Evolutionary conservation across 1,140 invertebrate species (phyloP), one percentile per base, ranked within the genome.

Genomic region (Cydia fagiglandana): DNA sequence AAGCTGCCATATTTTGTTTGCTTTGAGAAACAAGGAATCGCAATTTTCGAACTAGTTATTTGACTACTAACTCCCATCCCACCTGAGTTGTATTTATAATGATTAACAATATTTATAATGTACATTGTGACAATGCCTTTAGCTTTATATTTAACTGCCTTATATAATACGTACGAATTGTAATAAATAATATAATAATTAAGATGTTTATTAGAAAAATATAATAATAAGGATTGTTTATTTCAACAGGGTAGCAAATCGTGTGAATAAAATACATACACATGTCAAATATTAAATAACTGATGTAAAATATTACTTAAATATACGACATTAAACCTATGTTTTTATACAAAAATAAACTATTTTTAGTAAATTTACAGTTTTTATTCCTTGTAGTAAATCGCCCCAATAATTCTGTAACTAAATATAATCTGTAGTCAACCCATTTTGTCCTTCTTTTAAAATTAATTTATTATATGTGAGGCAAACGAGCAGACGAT

Each of bases 301-400:
- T 7, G 56, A 61, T 61, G 20, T 24, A 61, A 61, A 61, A 61
- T 61, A 12, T 61, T 61, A 24, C 3, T 24, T 24, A 24, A 24
- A 24, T 24, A 24, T 61, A 24, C 12, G 13, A 10, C 9, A 28
- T 64, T 68, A 41, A 70, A 70, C 3, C 24, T 66, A 17, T 68
- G 64, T 68, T 70, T 70, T 70, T 70, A 38, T 70, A 70, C 66
- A 70, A 70, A 70, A 70, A 41, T 41, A 70, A 70, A 70, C 10
- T 17, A 20, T 70, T 70, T 70, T 70, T 20, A 70, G 28, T 34
- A 70, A 38, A 24, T 61, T 5, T n/a, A 53, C 50, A 6, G 50
- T 17, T 61, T 61, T 17, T 61, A 41, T 41, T 41, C 38, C n/a
- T n/a, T n/a, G n/a, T n/a, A n/a, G n/a, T n/a, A 41, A 41, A 41